Percentiles rank a stretch among this genome's conserved stretches.
Evolutionary conservation across 2,888 invertebrate genomes (phyloP).

Genomic region (Lithosia quadra): DNA sequence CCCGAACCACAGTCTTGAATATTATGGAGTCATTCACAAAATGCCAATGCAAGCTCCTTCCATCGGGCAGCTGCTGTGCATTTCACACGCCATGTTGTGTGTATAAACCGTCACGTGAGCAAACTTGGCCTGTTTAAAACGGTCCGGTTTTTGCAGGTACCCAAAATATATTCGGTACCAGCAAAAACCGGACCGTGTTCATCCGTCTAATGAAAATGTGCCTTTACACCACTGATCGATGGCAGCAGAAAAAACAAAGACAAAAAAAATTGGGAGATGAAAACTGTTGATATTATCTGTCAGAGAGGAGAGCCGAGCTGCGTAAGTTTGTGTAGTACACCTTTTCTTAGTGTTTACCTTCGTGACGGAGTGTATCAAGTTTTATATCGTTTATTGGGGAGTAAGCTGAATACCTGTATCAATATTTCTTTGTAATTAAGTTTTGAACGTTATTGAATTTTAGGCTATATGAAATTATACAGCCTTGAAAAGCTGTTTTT

Average conservation of each 20-base stretch:
- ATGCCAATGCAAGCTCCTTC: neutral
- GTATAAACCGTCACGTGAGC: neutral
- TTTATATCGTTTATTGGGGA: constrained; percentile 43
- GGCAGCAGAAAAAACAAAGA: constrained; percentile 37
- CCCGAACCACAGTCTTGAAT: too few relatives aligned
- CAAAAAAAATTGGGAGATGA: constrained; percentile 19
- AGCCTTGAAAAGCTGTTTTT: neutral
- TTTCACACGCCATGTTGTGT: neutral
- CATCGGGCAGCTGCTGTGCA: neutral
- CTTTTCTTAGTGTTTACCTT: constrained; percentile 46
- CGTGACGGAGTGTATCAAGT: constrained; percentile 41
- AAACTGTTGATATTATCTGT: constrained; percentile 25
- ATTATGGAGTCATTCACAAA: neutral
- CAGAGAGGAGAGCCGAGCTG: neutral
- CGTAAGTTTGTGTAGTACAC: constrained; percentile 10
- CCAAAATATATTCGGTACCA: too few relatives aligned
- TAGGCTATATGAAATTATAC: neutral
- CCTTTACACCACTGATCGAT: constrained; percentile 34
- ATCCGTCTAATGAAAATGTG: neutral
- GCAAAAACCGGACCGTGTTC: neutral
- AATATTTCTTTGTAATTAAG: constrained; percentile 19
- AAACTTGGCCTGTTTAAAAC: neutral
- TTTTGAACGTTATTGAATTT: neutral
- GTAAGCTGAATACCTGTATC: neutral
- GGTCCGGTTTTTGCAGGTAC: too few relatives aligned